phyloP scores from a whole-genome alignment of 2,888 invertebrate species.

The Nephrotoma flavescens region DNA sequence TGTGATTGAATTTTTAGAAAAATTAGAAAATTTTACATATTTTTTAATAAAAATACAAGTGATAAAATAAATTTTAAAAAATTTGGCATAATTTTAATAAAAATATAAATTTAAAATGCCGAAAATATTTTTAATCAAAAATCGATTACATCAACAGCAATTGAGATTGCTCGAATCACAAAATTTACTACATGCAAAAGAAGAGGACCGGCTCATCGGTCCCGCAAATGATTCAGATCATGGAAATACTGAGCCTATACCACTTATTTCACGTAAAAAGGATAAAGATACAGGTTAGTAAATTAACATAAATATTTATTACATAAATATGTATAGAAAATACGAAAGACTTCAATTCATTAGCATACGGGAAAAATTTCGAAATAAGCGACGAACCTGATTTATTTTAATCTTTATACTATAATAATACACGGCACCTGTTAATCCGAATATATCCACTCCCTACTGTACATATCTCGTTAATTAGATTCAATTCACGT shows the following conservation, averaged over 20 bases:
- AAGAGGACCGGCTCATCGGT: constrained; percentile 40
- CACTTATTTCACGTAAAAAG: constrained; percentile 41
- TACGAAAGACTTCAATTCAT: not conserved
- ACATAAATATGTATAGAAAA: not conserved
- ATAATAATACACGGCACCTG: not conserved
- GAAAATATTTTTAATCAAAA: constrained; percentile 85
- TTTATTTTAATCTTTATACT: constrained; percentile 1
- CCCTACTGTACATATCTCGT: not conserved
- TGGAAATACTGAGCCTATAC: constrained; percentile 35
- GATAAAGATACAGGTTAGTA: constrained; percentile 7
- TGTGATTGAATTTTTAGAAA: not conserved
- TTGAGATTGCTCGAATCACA: constrained; percentile 68
- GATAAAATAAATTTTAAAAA: not conserved
- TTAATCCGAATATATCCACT: not conserved
- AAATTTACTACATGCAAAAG: constrained; percentile 51
- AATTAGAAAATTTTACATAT: not conserved
- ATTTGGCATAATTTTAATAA: not conserved
- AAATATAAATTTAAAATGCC: constrained; percentile 45
- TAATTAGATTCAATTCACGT: constrained; percentile 2
- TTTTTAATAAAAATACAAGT: constrained; percentile 8
- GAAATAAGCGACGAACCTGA: not conserved
- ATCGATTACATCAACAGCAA: constrained; percentile 84
- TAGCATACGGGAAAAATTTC: not conserved
- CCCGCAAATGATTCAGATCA: constrained; percentile 32
- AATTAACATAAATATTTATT: not conserved